These are phyloP conservation scores for Dromius quadrimaculatus DNA, from an alignment of 2,888 invertebrate species.

Conservation along the genomic window DNA sequence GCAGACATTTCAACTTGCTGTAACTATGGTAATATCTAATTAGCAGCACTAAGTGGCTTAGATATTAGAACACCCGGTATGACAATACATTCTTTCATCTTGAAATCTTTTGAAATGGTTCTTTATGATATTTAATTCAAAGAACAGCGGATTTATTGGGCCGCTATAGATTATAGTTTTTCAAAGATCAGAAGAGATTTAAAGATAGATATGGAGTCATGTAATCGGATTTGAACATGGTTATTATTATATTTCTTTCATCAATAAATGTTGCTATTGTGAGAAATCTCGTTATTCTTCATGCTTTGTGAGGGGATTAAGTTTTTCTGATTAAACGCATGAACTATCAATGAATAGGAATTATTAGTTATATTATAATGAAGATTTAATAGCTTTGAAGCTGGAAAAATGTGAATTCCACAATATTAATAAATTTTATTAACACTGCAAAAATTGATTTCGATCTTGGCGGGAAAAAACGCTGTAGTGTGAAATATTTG, in stretches of 20 bases:
- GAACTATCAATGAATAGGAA: no score
- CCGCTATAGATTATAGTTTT: constrained; percentile 22
- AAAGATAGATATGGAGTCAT: constrained; percentile 2
- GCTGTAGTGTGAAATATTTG: not conserved
- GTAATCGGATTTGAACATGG: constrained; percentile 22
- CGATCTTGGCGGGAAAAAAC: not conserved
- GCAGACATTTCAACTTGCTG: constrained; percentile 51
- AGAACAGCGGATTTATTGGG: constrained; percentile 3
- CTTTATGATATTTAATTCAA: constrained; percentile 6
- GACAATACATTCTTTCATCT: constrained; percentile 7
- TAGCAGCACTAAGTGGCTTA: constrained; percentile 58
- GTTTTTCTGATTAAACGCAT: not conserved
- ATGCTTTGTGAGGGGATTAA: constrained; percentile 1
- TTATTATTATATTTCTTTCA: constrained; percentile 24
- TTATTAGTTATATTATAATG: no score
- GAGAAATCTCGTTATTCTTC: not conserved
- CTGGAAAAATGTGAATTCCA: no score
- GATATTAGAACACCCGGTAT: constrained; percentile 46
- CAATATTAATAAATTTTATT: not conserved
- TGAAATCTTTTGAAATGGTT: constrained; percentile 1
- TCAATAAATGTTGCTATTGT: constrained; percentile 4
- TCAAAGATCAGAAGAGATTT: constrained; percentile 22
- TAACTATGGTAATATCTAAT: constrained; percentile 62
- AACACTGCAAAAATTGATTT: not conserved
- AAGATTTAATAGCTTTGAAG: no score